Conservation (phyloP, 2,888 invertebrate species). For the Bombylius discolor region DNA sequence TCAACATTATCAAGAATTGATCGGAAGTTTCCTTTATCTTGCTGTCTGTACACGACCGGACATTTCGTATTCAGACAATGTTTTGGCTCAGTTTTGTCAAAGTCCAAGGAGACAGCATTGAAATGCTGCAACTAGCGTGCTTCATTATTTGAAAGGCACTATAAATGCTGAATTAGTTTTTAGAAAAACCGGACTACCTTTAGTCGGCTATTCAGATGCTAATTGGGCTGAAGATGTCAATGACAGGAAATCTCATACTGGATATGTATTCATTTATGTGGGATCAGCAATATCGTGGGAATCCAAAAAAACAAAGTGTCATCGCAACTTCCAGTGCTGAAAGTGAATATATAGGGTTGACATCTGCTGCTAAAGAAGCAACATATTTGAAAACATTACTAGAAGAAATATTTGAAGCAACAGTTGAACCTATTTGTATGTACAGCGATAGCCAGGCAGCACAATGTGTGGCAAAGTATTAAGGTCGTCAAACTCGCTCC, state of each 20-base stretch:
- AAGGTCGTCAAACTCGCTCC: too few relatives aligned
- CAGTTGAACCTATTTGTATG: too few relatives aligned
- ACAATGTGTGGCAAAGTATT: too few relatives aligned
- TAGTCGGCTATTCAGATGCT: conserved; percentile 7
- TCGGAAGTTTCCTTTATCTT: conserved; percentile 6
- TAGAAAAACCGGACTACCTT: neutral
- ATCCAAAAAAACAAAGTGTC: conserved; percentile 6
- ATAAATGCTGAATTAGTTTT: neutral
- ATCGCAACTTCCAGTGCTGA: conserved; percentile 20
- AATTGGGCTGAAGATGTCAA: conserved; percentile 10
- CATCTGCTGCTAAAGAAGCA: conserved; percentile 18
- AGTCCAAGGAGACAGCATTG: conserved; percentile 8
- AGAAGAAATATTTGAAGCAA: too few relatives aligned
- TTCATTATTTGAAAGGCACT: neutral
- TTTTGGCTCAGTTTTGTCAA: conserved; percentile 7
- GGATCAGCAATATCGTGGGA: conserved; percentile 5
- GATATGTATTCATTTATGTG: conserved; percentile 5
- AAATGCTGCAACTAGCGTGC: neutral
- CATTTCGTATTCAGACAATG: conserved; percentile 5
- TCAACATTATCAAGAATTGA: conserved; percentile 8
- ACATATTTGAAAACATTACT: neutral
- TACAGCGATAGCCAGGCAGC: too few relatives aligned
- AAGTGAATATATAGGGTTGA: conserved; percentile 22
- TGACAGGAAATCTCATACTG: conserved; percentile 2
- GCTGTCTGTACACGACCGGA: conserved; percentile 7